Conservation (phyloP, 1,140 invertebrate species). For the Chironomus tepperi region DNA sequence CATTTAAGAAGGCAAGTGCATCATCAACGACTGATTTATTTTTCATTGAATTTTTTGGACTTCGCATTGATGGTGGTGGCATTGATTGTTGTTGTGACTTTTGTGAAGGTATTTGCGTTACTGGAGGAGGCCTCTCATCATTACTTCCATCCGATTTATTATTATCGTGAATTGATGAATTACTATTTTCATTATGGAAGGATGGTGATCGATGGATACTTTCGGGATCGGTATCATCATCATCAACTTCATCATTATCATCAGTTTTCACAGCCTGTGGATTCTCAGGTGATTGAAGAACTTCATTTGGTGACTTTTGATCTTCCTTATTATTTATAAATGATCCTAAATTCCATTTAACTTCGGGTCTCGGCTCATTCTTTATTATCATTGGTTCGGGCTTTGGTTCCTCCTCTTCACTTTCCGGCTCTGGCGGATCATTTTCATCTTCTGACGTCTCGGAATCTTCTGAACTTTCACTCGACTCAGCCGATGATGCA, state of each 20-base stretch:
- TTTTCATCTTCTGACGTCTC: constrained; percentile 25
- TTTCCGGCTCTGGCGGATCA: constrained; percentile 32
- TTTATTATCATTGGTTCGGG: constrained; percentile 35
- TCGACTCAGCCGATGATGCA: constrained; percentile 25
- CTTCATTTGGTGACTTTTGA: constrained; percentile 4
- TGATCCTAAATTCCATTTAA: constrained; percentile 20
- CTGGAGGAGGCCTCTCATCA: constrained; percentile 30
- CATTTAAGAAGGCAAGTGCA: neutral
- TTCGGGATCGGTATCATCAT: constrained; percentile 29
- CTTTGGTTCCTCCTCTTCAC: constrained; percentile 31
- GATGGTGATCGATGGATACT: neutral
- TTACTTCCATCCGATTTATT: constrained; percentile 33
- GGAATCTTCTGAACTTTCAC: constrained; percentile 26
- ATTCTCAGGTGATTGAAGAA: neutral
- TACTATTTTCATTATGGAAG: constrained; percentile 25
- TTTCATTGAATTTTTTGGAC: constrained; percentile 27
- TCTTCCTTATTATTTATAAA: neutral
- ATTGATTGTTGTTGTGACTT: neutral
- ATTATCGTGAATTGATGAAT: constrained; percentile 28
- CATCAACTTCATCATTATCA: constrained; percentile 29
- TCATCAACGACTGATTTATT: neutral
- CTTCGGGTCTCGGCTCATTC: constrained; percentile 26
- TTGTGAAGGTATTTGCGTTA: neutral
- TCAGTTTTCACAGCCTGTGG: constrained; percentile 31
- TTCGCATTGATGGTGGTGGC: constrained; percentile 15